Conservation (phyloP, 2,797 vertebrate species). For the Amphiprion clarkii region DNA sequence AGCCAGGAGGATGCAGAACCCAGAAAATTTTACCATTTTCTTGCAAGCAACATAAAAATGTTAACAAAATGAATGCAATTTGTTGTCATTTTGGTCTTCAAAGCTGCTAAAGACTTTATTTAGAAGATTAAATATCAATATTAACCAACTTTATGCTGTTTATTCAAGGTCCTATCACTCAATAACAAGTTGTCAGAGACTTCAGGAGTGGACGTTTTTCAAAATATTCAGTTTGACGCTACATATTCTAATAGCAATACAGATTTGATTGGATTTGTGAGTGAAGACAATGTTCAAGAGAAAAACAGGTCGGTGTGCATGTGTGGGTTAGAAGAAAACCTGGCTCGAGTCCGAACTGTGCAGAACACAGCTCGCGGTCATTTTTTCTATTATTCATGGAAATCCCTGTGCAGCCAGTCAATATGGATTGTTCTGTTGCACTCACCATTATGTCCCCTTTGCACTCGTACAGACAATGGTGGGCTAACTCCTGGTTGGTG, state of each 20-base stretch:
- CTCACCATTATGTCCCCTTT: conserved; percentile 96
- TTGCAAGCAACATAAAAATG: too few species aligned
- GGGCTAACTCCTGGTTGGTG: conserved; percentile 96
- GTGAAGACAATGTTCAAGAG: background rate
- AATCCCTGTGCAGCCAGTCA: background rate
- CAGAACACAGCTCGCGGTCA: conserved; percentile 9
- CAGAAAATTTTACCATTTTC: too few species aligned
- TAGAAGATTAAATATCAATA: too few species aligned
- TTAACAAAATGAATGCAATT: too few species aligned
- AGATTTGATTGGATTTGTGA: background rate
- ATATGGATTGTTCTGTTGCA: conserved; percentile 43
- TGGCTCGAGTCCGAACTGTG: background rate
- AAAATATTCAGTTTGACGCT: background rate
- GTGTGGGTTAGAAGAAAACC: conserved; percentile 22
- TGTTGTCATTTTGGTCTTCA: too few species aligned
- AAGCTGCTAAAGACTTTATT: too few species aligned
- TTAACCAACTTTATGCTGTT: too few species aligned
- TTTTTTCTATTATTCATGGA: conserved; percentile 26
- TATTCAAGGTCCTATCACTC: too few species aligned
- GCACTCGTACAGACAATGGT: conserved; percentile 93
- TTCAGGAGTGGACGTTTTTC: background rate
- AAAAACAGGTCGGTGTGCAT: conserved; percentile 5
- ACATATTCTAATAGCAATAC: background rate
- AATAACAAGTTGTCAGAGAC: too few species aligned
- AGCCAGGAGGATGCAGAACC: too few species aligned